These are phyloP conservation scores for Coregonus ussuriensis DNA, from an alignment of 2,797 vertebrate species.

Conservation along the genomic window DNA sequence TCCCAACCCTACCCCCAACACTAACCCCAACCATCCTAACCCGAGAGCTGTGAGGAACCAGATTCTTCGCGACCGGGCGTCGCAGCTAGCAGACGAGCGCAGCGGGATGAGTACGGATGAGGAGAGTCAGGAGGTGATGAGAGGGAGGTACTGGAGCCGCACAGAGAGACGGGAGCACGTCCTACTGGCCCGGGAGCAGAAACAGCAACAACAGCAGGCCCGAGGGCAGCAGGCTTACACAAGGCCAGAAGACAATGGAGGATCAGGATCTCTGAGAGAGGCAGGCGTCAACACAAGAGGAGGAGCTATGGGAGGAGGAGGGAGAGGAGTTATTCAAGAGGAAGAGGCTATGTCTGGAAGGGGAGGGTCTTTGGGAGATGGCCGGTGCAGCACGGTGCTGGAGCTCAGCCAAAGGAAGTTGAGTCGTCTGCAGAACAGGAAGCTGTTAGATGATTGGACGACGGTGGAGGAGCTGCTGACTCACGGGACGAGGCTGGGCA, in stretches of 20 bases:
- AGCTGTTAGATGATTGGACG: constrained; percentile 79
- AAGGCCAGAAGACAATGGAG: constrained; percentile 39
- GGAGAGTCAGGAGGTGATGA: constrained; percentile 69
- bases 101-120: constrained; percentile 79
- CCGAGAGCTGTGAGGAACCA: constrained; percentile 64
- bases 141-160: constrained; percentile 78
- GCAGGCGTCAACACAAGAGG: constrained; percentile 37
- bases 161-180: constrained; percentile 78
- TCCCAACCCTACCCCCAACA: constrained; percentile 34
- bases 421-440: constrained; percentile 77
- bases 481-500: constrained; percentile 72
- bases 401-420: constrained; percentile 79
- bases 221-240: constrained; percentile 10
- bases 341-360: constrained; percentile 24
- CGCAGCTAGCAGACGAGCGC: constrained; percentile 71
- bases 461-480: constrained; percentile 80
- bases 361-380: constrained; percentile 49
- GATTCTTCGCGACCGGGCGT: constrained; percentile 74
- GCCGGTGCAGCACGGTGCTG: constrained; percentile 64
- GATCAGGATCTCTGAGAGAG: constrained; percentile 24
- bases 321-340: constrained; percentile 42
- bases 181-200: constrained; percentile 71
- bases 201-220: constrained; percentile 65
- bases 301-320: constrained; percentile 25
- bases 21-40: constrained; percentile 44